Conservation (phyloP, 2,888 invertebrate genomes). For the Torymus tubicola region DNA sequence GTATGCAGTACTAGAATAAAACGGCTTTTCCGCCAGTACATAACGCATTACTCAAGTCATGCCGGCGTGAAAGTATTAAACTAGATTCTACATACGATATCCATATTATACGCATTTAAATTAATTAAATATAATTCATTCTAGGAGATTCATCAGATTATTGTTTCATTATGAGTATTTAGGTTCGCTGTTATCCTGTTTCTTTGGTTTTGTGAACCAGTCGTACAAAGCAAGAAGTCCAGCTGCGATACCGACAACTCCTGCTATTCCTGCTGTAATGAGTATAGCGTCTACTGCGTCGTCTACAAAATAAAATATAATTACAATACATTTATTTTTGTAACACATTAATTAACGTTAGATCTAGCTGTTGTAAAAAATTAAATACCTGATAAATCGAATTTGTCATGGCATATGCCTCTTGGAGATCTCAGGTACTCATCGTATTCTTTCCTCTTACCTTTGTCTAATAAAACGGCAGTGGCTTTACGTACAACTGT, state of each 20-base stretch:
- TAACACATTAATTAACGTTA: too few relatives aligned
- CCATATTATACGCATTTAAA: too few relatives aligned
- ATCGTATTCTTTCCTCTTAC: slow-evolving; percentile 46
- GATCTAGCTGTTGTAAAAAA: too few relatives aligned
- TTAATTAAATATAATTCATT: too few relatives aligned
- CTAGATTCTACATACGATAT: too few relatives aligned
- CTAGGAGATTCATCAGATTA: too few relatives aligned
- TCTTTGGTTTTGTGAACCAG: slow-evolving; percentile 33
- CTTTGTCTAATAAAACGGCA: slow-evolving; percentile 52
- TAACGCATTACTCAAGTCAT: too few relatives aligned
- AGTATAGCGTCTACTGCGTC: slow-evolving; percentile 45
- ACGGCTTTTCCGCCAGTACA: too few relatives aligned
- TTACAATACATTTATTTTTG: neutral
- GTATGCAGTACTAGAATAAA: too few relatives aligned
- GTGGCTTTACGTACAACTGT: slow-evolving; percentile 48
- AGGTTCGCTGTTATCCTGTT: slow-evolving; percentile 28
- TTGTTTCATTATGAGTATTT: slow-evolving; percentile 34
- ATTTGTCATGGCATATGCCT: slow-evolving; percentile 35
- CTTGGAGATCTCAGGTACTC: slow-evolving; percentile 28
- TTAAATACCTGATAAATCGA: slow-evolving; percentile 46
- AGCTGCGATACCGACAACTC: slow-evolving; percentile 48
- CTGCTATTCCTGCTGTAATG: slow-evolving; percentile 37
- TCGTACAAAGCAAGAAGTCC: slow-evolving; percentile 43
- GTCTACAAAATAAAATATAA: slow-evolving; percentile 20
- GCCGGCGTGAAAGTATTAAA: too few relatives aligned